phyloP scores from a whole-genome alignment of 2,113 vertebrate genomes.

The Apteryx owenii region DNA sequence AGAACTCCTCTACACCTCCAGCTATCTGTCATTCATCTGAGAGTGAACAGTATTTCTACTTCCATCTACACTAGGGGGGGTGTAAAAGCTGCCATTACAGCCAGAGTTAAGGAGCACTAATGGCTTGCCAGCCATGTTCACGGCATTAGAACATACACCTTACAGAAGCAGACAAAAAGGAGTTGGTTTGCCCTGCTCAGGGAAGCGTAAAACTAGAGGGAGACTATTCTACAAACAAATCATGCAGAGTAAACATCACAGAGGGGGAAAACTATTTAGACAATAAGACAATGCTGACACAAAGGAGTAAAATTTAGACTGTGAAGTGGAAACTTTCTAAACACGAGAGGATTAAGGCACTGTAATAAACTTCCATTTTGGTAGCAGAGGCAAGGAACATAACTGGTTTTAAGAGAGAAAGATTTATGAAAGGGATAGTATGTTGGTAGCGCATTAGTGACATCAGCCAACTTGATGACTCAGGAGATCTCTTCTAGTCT shows the following conservation, averaged over 20 bases:
- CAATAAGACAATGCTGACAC: background rate
- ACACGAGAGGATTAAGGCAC: background rate
- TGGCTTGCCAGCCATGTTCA: background rate
- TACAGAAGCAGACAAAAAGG: background rate
- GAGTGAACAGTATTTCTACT: background rate
- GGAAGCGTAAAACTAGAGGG: background rate
- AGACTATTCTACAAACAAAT: conserved; percentile 24
- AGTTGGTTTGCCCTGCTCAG: background rate
- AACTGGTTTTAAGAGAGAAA: background rate
- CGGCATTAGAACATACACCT: background rate
- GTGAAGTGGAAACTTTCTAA: conserved; percentile 6
- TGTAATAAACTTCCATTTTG: background rate
- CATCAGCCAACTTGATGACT: background rate
- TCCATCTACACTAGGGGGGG: accelerated
- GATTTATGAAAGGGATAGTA: background rate
- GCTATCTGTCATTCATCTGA: background rate
- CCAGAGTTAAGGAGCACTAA: conserved; percentile 18
- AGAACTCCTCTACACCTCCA: background rate
- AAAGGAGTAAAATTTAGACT: background rate
- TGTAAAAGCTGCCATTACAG: conserved; percentile 26
- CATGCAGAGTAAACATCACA: background rate
- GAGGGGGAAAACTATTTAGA: background rate
- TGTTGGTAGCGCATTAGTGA: background rate
- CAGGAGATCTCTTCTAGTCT: background rate
- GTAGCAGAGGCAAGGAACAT: background rate